Evolutionary conservation across 1,140 invertebrate species (phyloP).

Genomic region (Lycorma delicatula): DNA sequence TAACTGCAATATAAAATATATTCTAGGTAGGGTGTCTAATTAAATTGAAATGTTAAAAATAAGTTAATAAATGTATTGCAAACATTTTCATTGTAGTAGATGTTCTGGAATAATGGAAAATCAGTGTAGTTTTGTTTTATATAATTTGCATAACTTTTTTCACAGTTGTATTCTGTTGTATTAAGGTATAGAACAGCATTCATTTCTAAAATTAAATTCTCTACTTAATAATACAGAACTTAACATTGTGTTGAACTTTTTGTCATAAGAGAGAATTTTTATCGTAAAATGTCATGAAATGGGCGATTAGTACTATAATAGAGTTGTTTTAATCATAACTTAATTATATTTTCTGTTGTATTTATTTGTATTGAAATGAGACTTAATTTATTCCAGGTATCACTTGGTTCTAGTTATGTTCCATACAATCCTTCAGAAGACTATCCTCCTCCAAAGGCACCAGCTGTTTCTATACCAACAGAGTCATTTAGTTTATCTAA

Average conservation of each 20-base stretch:
- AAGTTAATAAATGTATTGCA: too few species aligned
- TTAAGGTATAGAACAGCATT: too few species aligned
- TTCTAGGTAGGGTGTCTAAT: too few species aligned
- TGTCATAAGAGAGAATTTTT: neutral
- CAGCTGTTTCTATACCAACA: constrained; percentile 73
- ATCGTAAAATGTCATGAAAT: too few species aligned
- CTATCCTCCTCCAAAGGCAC: constrained; percentile 56
- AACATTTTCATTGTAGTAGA: too few species aligned
- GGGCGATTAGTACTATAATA: too few species aligned
- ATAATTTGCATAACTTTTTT: too few species aligned
- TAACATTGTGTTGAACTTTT: neutral
- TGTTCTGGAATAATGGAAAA: too few species aligned
- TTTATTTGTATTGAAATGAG: neutral
- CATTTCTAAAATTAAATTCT: neutral
- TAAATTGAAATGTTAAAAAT: too few species aligned
- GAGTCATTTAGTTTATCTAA: constrained; percentile 73
- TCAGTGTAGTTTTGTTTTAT: too few species aligned
- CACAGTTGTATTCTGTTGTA: too few species aligned
- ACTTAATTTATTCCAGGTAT: constrained; percentile 37
- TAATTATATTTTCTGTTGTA: neutral
- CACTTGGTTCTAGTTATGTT: constrained; percentile 65
- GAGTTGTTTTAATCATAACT: neutral
- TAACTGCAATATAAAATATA: too few species aligned
- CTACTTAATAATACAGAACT: neutral
- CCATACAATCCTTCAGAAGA: constrained; percentile 70